Evolutionary conservation across 2,113 vertebrate species (phyloP).

Genomic region (Hippopotamus amphibius): DNA sequence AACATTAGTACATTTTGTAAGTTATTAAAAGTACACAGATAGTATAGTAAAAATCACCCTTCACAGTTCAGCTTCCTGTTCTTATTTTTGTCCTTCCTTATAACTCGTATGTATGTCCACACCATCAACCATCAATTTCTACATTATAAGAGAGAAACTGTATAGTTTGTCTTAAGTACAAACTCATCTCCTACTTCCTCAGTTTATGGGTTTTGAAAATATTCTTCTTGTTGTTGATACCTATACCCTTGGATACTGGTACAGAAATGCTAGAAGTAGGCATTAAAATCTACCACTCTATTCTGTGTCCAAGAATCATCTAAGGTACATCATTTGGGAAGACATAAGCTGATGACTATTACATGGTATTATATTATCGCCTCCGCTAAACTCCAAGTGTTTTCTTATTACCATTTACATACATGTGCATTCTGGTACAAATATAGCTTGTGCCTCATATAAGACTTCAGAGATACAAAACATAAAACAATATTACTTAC

Average conservation of each 20-base stretch:
- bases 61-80: conserved; percentile 63
- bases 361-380: not conserved
- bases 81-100: conserved; percentile 70
- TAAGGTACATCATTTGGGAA: not conserved
- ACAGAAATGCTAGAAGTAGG: not conserved
- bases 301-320: not conserved
- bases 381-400: not conserved
- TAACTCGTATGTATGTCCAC: not conserved
- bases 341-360: not conserved
- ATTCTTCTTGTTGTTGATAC: not conserved
- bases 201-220: not conserved
- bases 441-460: not conserved
- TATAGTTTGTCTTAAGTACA: not conserved
- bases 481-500: not conserved
- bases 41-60: conserved; percentile 33
- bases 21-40: not conserved
- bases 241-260: not conserved
- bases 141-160: not conserved
- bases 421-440: not conserved
- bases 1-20: not conserved
- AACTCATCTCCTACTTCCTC: not conserved
- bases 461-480: conserved; percentile 24
- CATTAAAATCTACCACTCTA: not conserved
- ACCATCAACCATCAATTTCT: not conserved
- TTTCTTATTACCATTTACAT: not conserved